phyloP scores from a whole-genome alignment of 37 sponge, comb jelly and placozoan species.

The Beroe forskalii region DNA sequence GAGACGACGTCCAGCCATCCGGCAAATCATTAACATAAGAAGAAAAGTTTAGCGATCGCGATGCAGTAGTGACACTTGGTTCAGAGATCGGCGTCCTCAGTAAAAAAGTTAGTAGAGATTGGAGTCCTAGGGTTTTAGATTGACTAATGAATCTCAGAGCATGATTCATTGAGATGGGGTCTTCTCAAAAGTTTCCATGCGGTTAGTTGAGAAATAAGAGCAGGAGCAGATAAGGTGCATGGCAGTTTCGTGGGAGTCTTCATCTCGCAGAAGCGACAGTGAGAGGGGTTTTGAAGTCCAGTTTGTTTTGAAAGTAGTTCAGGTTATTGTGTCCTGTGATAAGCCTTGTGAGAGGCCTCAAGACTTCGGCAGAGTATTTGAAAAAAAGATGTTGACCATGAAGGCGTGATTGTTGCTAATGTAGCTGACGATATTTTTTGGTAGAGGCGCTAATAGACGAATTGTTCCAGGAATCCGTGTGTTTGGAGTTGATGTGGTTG shows the following conservation, averaged over 20 bases:
- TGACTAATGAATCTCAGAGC: not conserved
- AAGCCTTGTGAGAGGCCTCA: conserved; percentile 7
- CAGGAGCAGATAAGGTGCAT: conserved; percentile 10
- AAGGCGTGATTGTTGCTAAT: not conserved
- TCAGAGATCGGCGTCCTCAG: not conserved
- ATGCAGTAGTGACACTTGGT: too few relatives aligned
- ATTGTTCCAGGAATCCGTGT: not conserved
- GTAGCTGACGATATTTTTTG: not conserved
- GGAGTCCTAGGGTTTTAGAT: not conserved
- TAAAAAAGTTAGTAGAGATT: not conserved
- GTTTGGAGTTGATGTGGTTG: not conserved
- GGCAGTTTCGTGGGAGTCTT: not conserved
- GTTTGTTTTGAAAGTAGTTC: conserved; percentile 28
- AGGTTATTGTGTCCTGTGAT: conserved; percentile 22
- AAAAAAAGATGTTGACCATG: conserved; percentile 38
- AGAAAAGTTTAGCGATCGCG: too few relatives aligned
- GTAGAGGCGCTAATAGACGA: not conserved
- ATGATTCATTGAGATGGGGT: too few relatives aligned
- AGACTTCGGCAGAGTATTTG: not conserved
- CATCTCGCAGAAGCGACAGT: not conserved
- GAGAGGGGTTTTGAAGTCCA: not conserved
- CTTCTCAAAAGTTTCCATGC: too few relatives aligned
- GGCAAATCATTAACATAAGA: too few relatives aligned
- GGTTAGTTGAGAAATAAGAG: too few relatives aligned
- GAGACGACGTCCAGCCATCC: too few relatives aligned